Conservation (phyloP, 2,113 vertebrate species). For the Rattus rattus region DNA sequence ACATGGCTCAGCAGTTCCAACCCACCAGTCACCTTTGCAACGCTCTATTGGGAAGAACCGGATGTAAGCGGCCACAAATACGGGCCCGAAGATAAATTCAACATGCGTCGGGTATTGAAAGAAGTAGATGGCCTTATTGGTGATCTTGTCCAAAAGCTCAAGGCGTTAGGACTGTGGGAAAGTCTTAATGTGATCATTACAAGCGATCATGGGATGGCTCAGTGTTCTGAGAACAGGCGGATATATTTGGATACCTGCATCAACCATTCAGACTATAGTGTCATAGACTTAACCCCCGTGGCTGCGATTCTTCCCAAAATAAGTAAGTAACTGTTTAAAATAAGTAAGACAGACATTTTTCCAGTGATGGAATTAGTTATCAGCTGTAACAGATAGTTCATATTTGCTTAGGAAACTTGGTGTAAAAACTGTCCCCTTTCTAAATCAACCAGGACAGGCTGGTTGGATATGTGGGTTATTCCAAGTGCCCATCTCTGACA, state of each 20-base stretch:
- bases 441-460: neutral
- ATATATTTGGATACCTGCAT: conserved; percentile 92
- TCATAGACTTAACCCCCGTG: conserved; percentile 91
- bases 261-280: conserved; percentile 84
- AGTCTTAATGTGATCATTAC: conserved; percentile 93
- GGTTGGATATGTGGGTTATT: neutral
- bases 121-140: conserved; percentile 92
- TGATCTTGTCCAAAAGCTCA: conserved; percentile 89
- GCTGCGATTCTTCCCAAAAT: conserved; percentile 90
- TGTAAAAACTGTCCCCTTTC: conserved; percentile 3
- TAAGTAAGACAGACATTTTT: neutral
- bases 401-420: conserved; percentile 24
- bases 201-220: conserved; percentile 98
- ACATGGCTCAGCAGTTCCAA: conserved; percentile 87
- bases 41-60: conserved; percentile 96
- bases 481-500: neutral
- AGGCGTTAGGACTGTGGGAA: conserved; percentile 90
- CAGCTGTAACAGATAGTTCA: neutral
- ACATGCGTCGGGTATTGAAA: conserved; percentile 89
- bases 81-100: conserved; percentile 90
- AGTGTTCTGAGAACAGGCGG: conserved; percentile 91
- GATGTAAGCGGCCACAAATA: conserved; percentile 92
- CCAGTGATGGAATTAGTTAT: conserved; percentile 34
- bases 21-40: conserved; percentile 89
- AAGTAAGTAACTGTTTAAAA: conserved; percentile 85